These are phyloP conservation scores for Yponomeuta plumbellus DNA, from an alignment of 2,888 invertebrate species.

Conservation along the genomic window DNA sequence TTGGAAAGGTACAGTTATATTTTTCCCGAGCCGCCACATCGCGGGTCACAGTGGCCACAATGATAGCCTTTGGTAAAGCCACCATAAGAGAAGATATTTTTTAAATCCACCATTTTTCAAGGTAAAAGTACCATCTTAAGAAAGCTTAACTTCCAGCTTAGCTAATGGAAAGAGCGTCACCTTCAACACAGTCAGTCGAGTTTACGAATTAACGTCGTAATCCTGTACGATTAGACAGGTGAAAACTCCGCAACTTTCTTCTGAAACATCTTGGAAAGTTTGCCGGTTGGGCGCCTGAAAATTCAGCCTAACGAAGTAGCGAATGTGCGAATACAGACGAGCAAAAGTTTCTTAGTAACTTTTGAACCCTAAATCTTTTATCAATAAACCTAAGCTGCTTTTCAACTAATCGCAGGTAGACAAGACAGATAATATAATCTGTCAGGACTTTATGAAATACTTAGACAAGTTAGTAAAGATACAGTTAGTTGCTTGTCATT, in stretches of 20 bases:
- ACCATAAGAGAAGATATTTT: too few species aligned
- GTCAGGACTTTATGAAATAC: too few species aligned
- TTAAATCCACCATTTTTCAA: too few species aligned
- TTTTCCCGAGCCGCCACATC: too few species aligned
- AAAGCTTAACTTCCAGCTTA: background rate
- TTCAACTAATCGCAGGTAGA: background rate
- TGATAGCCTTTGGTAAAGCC: too few species aligned
- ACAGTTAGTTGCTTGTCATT: too few species aligned
- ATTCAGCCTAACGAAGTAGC: background rate
- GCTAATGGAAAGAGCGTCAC: background rate
- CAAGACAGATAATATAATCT: too few species aligned
- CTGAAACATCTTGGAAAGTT: background rate
- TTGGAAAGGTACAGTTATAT: too few species aligned
- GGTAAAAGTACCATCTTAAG: background rate
- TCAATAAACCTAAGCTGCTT: background rate
- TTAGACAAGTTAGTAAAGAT: too few species aligned
- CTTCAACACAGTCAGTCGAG: background rate
- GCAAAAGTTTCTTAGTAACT: background rate
- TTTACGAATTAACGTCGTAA: constrained; percentile 2
- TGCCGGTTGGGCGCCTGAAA: background rate
- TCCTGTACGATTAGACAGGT: background rate
- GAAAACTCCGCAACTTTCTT: background rate
- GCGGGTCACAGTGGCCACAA: too few species aligned
- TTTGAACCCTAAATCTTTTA: background rate
- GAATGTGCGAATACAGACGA: background rate